Conservation (phyloP, 2,113 vertebrate genomes). For the Chrysemys picta region DNA sequence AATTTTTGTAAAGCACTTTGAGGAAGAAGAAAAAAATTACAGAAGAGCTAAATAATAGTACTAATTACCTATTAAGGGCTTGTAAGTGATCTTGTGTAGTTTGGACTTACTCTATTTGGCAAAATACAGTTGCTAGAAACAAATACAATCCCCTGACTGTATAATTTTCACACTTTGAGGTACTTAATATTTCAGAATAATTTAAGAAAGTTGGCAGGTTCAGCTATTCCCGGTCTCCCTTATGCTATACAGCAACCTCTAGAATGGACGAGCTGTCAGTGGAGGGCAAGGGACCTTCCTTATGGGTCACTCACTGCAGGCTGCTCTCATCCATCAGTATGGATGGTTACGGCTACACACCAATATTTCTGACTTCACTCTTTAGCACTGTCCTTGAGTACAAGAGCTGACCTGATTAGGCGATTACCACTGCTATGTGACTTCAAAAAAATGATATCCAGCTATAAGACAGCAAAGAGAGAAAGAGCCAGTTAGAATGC, state of each 20-base stretch:
- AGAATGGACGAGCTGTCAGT: not conserved
- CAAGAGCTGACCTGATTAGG: not conserved
- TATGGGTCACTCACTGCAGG: not conserved
- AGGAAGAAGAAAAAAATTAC: not conserved
- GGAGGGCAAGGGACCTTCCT: not conserved
- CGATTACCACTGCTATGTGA: not conserved
- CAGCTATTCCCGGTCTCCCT: not conserved
- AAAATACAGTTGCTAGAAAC: not conserved
- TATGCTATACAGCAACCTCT: too few relatives aligned
- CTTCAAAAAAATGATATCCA: not conserved
- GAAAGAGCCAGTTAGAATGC: not conserved
- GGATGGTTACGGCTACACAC: not conserved
- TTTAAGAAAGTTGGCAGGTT: not conserved
- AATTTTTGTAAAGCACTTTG: not conserved
- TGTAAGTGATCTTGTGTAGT: too few relatives aligned
- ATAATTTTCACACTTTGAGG: not conserved
- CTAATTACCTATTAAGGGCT: not conserved
- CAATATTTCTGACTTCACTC: not conserved
- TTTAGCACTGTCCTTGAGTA: not conserved
- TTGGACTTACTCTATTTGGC: not conserved
- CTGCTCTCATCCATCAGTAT: not conserved
- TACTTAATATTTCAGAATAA: not conserved
- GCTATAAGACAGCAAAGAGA: not conserved
- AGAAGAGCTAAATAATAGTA: not conserved
- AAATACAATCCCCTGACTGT: not conserved